These are phyloP conservation scores for Trissonchulus sp. DNA, from an alignment of 2,888 invertebrate species.

Conservation along the genomic window DNA sequence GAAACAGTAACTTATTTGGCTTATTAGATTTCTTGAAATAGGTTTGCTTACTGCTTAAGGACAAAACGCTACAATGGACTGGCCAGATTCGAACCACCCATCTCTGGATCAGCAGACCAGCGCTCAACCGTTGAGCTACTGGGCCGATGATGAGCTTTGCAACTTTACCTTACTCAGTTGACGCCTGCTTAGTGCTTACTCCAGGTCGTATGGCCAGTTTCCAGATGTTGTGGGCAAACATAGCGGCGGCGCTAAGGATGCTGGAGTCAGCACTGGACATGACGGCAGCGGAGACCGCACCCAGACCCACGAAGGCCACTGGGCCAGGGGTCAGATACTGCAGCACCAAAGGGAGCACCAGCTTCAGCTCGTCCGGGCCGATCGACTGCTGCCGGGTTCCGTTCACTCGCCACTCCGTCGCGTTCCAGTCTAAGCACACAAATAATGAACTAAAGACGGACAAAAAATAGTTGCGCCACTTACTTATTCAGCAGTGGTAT, in stretches of 20 bases:
- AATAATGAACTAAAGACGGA: slow-evolving; percentile 27
- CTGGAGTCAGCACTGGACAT: slow-evolving; percentile 99
- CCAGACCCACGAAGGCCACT: slow-evolving; percentile 93
- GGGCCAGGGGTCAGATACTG: slow-evolving; percentile 91
- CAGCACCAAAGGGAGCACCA: slow-evolving; percentile 92
- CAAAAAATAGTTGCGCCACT: no score
- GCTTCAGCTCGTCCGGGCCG: slow-evolving; percentile 66
- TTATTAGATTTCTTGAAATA: no score
- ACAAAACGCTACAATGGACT: no score
- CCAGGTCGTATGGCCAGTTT: slow-evolving; percentile 90
- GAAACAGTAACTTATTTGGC: no score
- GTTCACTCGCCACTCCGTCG: slow-evolving; percentile 65
- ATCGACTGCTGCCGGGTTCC: slow-evolving; percentile 45
- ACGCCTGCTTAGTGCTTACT: no score
- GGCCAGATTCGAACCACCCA: no score
- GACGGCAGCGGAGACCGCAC: slow-evolving; percentile 96
- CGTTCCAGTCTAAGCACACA: slow-evolving; percentile 74
- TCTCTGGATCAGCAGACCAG: no score
- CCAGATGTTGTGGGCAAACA: slow-evolving; percentile 98
- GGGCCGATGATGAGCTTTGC: no score
- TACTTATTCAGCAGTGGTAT: no score
- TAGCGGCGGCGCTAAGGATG: slow-evolving; percentile 91
- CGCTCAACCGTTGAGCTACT: no score
- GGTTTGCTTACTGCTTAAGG: no score
- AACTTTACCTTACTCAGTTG: no score